Conservation (phyloP, 2,797 vertebrate species). For the Cheracebus regulus region DNA sequence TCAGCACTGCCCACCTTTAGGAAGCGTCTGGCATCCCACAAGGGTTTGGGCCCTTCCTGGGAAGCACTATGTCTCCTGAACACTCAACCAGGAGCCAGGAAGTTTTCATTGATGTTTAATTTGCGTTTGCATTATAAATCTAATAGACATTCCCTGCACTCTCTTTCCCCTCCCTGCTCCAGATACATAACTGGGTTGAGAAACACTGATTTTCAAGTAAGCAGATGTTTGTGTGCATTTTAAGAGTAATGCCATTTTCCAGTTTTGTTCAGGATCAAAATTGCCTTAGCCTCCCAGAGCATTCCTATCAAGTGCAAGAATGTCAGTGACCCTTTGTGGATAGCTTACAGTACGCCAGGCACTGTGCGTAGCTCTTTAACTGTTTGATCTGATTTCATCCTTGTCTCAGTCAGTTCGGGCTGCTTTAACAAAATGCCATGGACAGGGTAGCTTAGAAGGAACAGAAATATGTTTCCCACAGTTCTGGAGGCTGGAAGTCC, state of each 20-base stretch:
- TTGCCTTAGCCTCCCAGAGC: background rate
- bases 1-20: background rate
- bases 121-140: background rate
- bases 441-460: background rate
- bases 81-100: background rate
- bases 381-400: background rate
- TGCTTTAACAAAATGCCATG: background rate
- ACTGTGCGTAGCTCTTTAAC: background rate
- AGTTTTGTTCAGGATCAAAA: background rate
- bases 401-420: no score
- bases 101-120: background rate
- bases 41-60: background rate
- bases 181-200: background rate
- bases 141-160: background rate
- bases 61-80: background rate
- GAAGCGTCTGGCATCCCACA: background rate
- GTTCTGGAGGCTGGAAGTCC: background rate
- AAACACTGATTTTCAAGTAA: background rate
- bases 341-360: accelerated
- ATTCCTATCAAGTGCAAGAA: background rate
- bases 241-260: background rate
- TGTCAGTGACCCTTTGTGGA: background rate
- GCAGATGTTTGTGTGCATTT: background rate
- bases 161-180: background rate
- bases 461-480: background rate